Evolutionary conservation across 2,888 invertebrate species (phyloP).

Genomic region (Congeria kusceri): DNA sequence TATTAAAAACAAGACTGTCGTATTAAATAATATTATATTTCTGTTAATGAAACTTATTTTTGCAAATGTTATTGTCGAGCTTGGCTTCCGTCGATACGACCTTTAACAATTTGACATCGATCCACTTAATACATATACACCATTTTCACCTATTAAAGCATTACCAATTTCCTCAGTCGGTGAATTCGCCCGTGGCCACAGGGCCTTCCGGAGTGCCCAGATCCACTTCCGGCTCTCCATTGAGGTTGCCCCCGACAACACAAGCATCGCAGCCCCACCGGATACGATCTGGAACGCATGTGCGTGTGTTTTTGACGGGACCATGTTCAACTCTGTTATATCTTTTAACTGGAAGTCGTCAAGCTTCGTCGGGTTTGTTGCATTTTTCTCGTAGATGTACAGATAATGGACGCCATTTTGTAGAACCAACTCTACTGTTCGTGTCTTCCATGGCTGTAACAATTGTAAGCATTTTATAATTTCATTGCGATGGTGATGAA

Average conservation of each 20-base stretch:
- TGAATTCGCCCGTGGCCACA: constrained; percentile 65
- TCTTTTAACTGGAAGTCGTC: constrained; percentile 65
- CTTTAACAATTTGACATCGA: no score
- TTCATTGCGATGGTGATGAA: no score
- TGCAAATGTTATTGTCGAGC: no score
- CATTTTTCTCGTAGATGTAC: constrained; percentile 12
- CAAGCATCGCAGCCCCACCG: constrained; percentile 60
- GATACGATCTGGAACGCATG: constrained; percentile 77
- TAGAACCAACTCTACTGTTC: constrained; percentile 73
- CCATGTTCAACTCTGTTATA: constrained; percentile 69
- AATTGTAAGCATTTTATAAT: not conserved
- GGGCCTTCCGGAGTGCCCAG: constrained; percentile 68
- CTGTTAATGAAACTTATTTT: no score
- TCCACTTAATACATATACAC: no score
- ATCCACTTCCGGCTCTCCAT: constrained; percentile 76
- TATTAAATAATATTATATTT: no score
- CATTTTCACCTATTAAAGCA: not conserved
- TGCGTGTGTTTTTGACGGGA: constrained; percentile 74
- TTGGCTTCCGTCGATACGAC: no score
- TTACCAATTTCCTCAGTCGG: constrained; percentile 31
- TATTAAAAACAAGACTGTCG: no score
- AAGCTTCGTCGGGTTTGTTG: no score
- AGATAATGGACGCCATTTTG: constrained; percentile 25
- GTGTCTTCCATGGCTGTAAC: constrained; percentile 76
- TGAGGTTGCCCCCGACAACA: constrained; percentile 70